Base-by-base conservation (phyloP, 2,888 invertebrate genomes). In the Gymnoscelis rufifasciata region DNA sequence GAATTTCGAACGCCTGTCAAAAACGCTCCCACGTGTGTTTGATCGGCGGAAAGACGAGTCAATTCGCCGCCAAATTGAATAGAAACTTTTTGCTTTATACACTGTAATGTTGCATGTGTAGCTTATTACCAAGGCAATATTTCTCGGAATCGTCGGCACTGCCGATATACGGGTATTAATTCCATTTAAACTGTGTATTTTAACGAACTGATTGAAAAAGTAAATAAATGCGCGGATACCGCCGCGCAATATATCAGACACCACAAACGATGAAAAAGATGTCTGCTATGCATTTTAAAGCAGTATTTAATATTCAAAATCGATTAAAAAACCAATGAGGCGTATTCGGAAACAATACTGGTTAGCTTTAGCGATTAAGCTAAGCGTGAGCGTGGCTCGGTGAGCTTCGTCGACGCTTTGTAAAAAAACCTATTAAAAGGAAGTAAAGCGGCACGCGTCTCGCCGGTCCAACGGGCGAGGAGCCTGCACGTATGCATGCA, bases 371-470 rank as follows among this genome's bases (percentile, higher is more conserved):
- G 41, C 52, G 57, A 54, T 56, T 58, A 57, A 56, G 46, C 40
- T 46, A 48, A 51, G 51, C 54, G 50, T 39, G 48, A 52, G 47
- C 49, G 46, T 41, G 43, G 27, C 52, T 59, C 57, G 56, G 59
- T 67, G 66, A 64, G 68, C 59, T 68, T 49, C 51, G 55, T 50
- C 65, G 62, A 54, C 53, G 39, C 35, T 37, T 44, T 26, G 49
- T 47, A 59, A 71, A 75, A 78, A 74, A 75, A 67, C 62, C 63
- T 63, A 74, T 74, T 68, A 68, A 72, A 70, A 62, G 66, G 71
- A 70, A 68, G 65, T 61, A 61, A 54, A 47, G 43, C 68, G 80
- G 83, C 86, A 83, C 86, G 86, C 83, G 84, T 77, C 86, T 46
- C 33, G 38, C 45, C 52, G 66, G 58, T 62, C 63, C 68, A 70